These are phyloP conservation scores for Enteromius fasciolatus DNA, from an alignment of 2,797 vertebrate species.

Conservation along the genomic window DNA sequence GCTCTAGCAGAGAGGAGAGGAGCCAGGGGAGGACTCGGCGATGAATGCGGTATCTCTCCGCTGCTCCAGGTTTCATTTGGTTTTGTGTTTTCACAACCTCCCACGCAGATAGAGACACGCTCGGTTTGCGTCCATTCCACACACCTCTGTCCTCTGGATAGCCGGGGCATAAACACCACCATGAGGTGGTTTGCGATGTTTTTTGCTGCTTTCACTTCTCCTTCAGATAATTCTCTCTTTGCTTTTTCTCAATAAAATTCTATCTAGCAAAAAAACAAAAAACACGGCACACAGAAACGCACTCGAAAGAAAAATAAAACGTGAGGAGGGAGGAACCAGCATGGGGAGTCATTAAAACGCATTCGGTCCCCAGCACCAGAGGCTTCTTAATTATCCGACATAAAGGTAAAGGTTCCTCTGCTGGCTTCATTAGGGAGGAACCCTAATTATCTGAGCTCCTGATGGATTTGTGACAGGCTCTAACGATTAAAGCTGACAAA, in stretches of 20 bases:
- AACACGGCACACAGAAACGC: background rate
- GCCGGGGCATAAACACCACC: background rate
- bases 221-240: background rate
- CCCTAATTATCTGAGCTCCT: conserved; percentile 99
- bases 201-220: conserved; percentile 13
- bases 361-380: conserved; percentile 82
- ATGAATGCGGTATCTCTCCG: conserved; percentile 49
- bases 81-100: conserved; percentile 48
- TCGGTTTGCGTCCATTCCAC: conserved; percentile 28
- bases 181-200: background rate
- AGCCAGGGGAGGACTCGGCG: conserved; percentile 45
- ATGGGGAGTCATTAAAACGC: conserved; percentile 56
- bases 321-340: conserved; percentile 51
- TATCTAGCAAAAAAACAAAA: background rate
- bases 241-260: background rate
- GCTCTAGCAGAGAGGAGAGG: conserved; percentile 47
- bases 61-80: conserved; percentile 46
- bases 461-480: conserved; percentile 99
- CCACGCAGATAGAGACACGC: conserved; percentile 32
- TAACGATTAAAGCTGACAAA: conserved; percentile 99
- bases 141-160: conserved; percentile 25
- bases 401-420: conserved; percentile 90
- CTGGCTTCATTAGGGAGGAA: conserved; percentile 93
- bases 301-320: conserved; percentile 16
- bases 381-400: conserved; percentile 92